phyloP scores from a whole-genome alignment of 2,797 vertebrate genomes.

The Helicolenus hilgendorfi region DNA sequence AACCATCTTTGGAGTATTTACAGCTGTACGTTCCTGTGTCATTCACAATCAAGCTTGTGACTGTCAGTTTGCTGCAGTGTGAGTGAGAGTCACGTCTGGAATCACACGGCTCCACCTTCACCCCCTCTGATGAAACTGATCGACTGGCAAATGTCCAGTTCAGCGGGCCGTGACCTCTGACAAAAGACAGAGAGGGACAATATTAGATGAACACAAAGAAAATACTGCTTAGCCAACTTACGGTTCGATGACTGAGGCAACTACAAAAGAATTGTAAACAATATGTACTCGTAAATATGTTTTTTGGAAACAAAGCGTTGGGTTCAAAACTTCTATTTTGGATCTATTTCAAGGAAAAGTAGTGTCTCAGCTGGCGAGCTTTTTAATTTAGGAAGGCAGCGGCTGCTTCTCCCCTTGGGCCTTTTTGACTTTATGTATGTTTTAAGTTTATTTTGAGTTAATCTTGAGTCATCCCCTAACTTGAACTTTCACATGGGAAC shows the following conservation, averaged over 20 bases:
- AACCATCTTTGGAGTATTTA: slow-evolving; percentile 44
- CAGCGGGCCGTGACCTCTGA: slow-evolving; percentile 88
- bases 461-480: slow-evolving; percentile 73
- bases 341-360: slow-evolving; percentile 53
- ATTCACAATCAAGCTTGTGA: slow-evolving; percentile 75
- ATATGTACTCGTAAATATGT: not conserved
- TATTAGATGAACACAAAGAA: not conserved
- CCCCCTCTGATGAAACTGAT: slow-evolving; percentile 61
- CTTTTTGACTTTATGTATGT: slow-evolving; percentile 61
- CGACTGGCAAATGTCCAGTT: slow-evolving; percentile 86
- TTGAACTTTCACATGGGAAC: slow-evolving; percentile 90
- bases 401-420: slow-evolving; percentile 39
- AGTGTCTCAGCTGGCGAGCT: slow-evolving; percentile 63
- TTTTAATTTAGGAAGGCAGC: slow-evolving; percentile 45
- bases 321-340: not conserved
- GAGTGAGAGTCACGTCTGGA: not conserved
- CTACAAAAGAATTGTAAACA: not conserved
- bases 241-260: not conserved
- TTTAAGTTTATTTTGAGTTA: slow-evolving; percentile 80
- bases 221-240: not conserved
- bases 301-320: not conserved
- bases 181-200: slow-evolving; percentile 27
- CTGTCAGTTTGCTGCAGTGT: slow-evolving; percentile 89
- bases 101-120: slow-evolving; percentile 80
- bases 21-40: slow-evolving; percentile 93